Evolutionary conservation across 2,888 invertebrate genomes (phyloP), one percentile per base, ranked within the genome.

Genomic region (Thyatira batis): DNA sequence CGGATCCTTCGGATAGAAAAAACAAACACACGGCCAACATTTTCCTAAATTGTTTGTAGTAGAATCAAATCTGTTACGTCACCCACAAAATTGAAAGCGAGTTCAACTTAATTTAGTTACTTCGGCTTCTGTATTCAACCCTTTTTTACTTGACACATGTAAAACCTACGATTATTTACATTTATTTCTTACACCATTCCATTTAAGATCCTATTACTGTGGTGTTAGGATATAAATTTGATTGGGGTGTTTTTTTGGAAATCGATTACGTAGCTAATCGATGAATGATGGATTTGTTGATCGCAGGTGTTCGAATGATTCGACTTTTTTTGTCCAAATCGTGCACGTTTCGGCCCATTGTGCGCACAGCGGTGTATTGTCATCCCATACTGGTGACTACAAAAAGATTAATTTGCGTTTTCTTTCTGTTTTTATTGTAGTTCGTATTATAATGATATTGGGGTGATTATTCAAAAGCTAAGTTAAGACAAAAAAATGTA

Each of bases 291-390:
- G 77, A 78, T 81, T 78, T 83, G 80, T 83, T 82, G 82, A 85
- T 87, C 81, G 88, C 91, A 92, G 91, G 91, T 92, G 91, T 89
- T 80, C 81, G 71, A 77, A 77, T 90, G 91, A 91, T 80, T 84
- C 73, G 78, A 80, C 80, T 82, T 85, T 86, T n/a, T 87, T 89
- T 76, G 67, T 71, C 60, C 59, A 65, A 55, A 64, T 68, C 65
- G 68, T 72, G 65, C 73, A 67, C 72, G 71, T 67, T 72, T 70
- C 68, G 61, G 58, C 59, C 64, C 65, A 71, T 80, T 81, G 69
- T 69, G 63, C 58, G 57, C 28, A 53, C 51, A 66, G 61, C 62
- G 67, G 53, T 60, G 71, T 76, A 80, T 80, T 85, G 82, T 85
- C 77, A 78, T 76, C 71, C 64, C 52, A 59, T 60, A 49, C 50